A percentile compares a stretch with the other conserved stretches of the same genome.
phyloP scores from a whole-genome alignment of 2,888 invertebrate species.

The Habrosyne pyritoides region DNA sequence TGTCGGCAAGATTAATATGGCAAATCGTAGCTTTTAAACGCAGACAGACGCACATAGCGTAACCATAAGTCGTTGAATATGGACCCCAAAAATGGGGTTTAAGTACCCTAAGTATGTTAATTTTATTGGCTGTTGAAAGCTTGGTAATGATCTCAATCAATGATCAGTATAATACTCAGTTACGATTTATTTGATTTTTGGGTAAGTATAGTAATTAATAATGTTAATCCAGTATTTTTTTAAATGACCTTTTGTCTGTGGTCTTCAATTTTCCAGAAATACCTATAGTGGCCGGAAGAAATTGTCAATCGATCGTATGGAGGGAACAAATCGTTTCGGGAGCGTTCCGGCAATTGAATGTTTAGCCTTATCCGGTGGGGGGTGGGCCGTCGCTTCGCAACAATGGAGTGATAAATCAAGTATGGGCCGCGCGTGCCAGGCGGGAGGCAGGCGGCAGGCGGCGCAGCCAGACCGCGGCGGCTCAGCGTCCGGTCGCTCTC shows the following conservation, averaged over 20 bases:
- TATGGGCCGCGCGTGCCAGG: constrained; percentile 78
- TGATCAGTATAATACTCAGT: no score
- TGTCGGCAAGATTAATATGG: no score
- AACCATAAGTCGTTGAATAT: no score
- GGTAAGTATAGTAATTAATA: no score
- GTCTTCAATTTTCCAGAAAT: constrained; percentile 11
- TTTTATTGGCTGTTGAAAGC: no score
- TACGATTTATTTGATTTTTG: no score
- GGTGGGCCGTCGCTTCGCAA: constrained; percentile 74
- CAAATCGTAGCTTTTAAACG: no score
- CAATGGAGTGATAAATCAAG: constrained; percentile 83
- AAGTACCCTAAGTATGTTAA: no score
- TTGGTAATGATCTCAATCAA: no score
- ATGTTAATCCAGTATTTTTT: constrained; percentile 21
- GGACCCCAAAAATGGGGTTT: no score
- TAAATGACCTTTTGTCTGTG: constrained; percentile 19
- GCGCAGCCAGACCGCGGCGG: constrained; percentile 38
- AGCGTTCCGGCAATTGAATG: constrained; percentile 80
- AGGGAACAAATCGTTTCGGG: constrained; percentile 77
- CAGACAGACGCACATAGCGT: no score
- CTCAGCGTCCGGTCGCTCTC: constrained; percentile 54
- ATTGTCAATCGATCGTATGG: constrained; percentile 70
- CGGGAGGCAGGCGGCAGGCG: constrained; percentile 36
- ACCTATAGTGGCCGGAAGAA: constrained; percentile 47
- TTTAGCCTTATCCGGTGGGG: constrained; percentile 79